Conservation (phyloP, 1,140 invertebrate species). For the Bombus confusus region DNA sequence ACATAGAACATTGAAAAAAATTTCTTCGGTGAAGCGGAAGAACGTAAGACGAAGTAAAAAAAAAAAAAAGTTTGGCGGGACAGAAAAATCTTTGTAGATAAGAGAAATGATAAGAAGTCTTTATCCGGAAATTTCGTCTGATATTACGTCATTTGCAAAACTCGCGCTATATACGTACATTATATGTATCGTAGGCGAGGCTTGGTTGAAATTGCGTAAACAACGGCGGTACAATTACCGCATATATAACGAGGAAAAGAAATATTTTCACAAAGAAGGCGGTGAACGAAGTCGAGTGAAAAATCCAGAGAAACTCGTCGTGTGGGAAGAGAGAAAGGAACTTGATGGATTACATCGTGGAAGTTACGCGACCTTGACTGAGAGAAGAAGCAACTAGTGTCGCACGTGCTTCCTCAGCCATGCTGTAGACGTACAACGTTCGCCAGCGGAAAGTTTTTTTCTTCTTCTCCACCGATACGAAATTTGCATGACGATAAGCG, state of each 20-base stretch:
- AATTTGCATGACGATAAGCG: constrained; percentile 24
- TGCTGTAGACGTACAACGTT: background rate
- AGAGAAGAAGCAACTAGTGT: constrained; percentile 44
- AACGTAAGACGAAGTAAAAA: background rate
- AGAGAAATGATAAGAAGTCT: background rate
- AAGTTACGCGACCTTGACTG: constrained; percentile 45
- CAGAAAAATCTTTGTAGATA: background rate
- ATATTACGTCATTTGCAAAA: background rate
- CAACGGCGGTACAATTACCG: no score
- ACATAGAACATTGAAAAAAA: background rate
- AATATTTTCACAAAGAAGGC: no score
- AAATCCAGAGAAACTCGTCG: constrained; percentile 18
- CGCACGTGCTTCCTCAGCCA: constrained; percentile 4
- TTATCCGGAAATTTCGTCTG: background rate
- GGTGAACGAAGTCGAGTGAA: background rate
- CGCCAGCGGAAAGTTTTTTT: constrained; percentile 1
- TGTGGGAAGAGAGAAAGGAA: constrained; percentile 14
- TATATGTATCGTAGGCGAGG: no score
- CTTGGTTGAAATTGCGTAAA: no score
- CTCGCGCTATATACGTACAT: no score
- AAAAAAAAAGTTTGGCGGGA: background rate
- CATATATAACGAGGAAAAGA: no score
- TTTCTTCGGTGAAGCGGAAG: background rate
- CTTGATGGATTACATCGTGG: constrained; percentile 41
- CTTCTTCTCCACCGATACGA: background rate